phyloP scores from a whole-genome alignment of 1,140 invertebrate species.

The Vanessa tameamea region DNA sequence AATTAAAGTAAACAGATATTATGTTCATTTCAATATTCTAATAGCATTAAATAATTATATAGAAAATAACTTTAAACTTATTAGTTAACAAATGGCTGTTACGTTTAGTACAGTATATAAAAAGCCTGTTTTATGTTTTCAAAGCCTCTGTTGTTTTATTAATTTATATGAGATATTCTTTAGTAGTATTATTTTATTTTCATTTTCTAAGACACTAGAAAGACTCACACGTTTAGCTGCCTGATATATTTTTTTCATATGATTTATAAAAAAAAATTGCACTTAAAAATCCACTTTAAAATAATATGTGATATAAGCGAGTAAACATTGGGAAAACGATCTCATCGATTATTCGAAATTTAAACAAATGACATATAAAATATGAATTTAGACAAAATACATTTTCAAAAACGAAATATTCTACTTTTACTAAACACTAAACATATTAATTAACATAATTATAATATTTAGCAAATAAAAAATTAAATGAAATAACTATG shows the following conservation, averaged over 20 bases:
- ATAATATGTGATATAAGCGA: not conserved
- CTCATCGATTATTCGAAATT: not conserved
- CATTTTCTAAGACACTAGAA: no score
- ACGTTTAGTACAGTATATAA: not conserved
- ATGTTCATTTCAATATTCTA: no score
- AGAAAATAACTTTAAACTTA: not conserved
- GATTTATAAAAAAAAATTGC: no score
- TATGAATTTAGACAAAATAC: not conserved
- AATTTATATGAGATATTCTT: not conserved
- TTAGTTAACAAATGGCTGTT: not conserved
- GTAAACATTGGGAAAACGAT: not conserved
- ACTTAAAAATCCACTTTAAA: no score
- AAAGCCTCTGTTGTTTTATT: conserved; percentile 13
- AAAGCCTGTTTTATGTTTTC: not conserved
- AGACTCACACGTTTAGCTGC: not conserved
- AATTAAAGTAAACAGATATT: no score
- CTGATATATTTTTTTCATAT: not conserved
- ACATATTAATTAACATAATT: conserved; percentile 22
- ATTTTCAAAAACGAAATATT: not conserved
- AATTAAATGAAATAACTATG: conserved; percentile 32
- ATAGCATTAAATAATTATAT: not conserved
- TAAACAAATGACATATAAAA: not conserved
- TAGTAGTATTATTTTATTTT: not conserved
- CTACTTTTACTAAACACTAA: conserved; percentile 13
- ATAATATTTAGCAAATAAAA: conserved; percentile 15